Evolutionary conservation across 2,113 vertebrate genomes (phyloP), one percentile per base, ranked within the genome.

Genomic region (Oncorhynchus gorbuscha): DNA sequence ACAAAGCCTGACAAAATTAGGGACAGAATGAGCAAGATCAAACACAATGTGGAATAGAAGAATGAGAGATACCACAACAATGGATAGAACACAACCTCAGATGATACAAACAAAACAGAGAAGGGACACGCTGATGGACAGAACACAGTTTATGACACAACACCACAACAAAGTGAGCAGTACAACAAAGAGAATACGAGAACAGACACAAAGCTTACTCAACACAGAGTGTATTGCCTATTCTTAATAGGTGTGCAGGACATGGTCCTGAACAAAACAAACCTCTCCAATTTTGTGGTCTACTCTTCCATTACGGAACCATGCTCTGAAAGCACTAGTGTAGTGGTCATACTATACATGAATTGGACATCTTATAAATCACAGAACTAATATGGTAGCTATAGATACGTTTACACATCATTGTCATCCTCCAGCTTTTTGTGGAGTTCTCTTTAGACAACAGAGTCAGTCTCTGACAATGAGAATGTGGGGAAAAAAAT

Each of bases 261-360:
- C 86, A 80, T 73, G 70, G 65, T 71, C 30, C 87, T 83, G 75
- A 75, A 14, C 72, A 82, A 82, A 84, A 79, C 48, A 83, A 90
- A 85, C 81, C 76, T 78, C 39, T 81, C 55, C 35, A 71, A 73
- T 76, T 86, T 69, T 66, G 32, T 0, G 58, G 75, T 66, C 69
- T 65, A 59, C 59, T 80, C 35, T 78, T 86, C 78, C 77, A 86
- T 76, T 59, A 51, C 39, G 82, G 14, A 81, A 83, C 75, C 73
- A 1, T 35, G 32, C 32, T 35, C 32, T 35, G 32, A 35, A 35
- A 6, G 32, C 32, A 7, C 32, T 35, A 35, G 32, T 35, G 32
- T 35, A 35, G 32, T 35, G 6, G 59, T 32, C 24, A 62, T 22
- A 35, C 26, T 72, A 26, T 14, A 18, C 22, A 75, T 72, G 77